Base-by-base conservation (phyloP, 2,888 invertebrate species). In the Orchesella flavescens region DNA sequence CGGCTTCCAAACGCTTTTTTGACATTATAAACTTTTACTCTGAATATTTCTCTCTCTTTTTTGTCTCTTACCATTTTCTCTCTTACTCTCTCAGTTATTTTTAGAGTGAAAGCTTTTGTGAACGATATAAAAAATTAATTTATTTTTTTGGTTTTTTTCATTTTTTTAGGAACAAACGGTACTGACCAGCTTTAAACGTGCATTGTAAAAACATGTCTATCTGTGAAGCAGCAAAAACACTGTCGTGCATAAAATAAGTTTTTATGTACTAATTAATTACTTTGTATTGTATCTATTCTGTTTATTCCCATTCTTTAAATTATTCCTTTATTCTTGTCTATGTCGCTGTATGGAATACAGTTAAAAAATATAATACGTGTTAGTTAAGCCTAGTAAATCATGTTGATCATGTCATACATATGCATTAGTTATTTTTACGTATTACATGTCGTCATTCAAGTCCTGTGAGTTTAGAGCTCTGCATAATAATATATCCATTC, bases 161-260 rank as follows among this genome's bases (percentile, higher is more conserved):
- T 72, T 79, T 78, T 61, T 63, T 72, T 79, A 79, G 79, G 79
- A 72, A 72, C 79, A 79, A 79, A 72, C 79, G 79, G 79, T 79
- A 79, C 72, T 79, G 79, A 79, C 61, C 79, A 72, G 79, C 79
- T 79, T 79, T 72, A 65, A 24, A 44, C 63, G 49, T 76, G 9
- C 23, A 46, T 57, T 17, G 59, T 49, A 75, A 75, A 69, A 76
- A 55, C 46, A 49, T 44, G 71, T 78, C 61, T 53, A 49, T 65
- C 78, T 65, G 75, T 75, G 65, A 34, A 49, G 21, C 57, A 78
- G 17, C n/a, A 63, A 72, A 55, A 59, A 57, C 53, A n/a, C 23
- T 53, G 34, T 34, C 34, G 34, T 34, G 34, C 34, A 34, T 34
- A 34, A n/a, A n/a, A n/a, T n/a, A n/a, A n/a, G n/a, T n/a, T n/a